Evolutionary conservation across 2,113 vertebrate species (phyloP).

Genomic region (Tyto alba): DNA sequence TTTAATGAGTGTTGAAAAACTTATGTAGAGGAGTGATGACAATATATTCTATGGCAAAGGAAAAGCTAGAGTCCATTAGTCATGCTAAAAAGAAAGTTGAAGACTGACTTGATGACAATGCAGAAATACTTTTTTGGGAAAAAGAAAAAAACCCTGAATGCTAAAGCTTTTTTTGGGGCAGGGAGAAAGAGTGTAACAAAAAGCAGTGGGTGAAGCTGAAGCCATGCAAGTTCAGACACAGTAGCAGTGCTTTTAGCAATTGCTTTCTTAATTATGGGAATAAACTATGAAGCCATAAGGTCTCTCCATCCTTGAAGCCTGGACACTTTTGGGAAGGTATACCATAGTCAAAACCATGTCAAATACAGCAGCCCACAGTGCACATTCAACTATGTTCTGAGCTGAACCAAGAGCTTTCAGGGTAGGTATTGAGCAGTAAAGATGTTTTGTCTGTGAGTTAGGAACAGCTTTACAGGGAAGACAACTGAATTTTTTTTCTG

Average conservation of each 20-base stretch:
- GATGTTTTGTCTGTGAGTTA: not conserved
- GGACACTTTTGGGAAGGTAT: not conserved
- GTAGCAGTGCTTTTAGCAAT: not conserved
- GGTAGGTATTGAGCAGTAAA: not conserved
- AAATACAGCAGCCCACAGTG: accelerated
- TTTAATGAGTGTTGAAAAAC: not conserved
- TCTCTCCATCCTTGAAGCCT: not conserved
- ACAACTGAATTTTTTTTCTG: not conserved
- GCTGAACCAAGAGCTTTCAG: not conserved
- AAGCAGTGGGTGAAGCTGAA: not conserved
- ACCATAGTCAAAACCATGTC: not conserved
- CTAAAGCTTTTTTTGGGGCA: not conserved
- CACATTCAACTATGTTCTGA: not conserved
- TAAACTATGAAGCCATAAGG: not conserved
- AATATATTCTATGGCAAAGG: not conserved
- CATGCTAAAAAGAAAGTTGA: not conserved
- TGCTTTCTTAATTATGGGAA: not conserved
- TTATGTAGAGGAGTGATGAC: not conserved
- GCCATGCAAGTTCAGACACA: not conserved
- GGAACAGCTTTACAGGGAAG: not conserved
- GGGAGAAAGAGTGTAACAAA: not conserved
- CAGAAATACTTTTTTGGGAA: not conserved
- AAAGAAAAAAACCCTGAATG: not conserved
- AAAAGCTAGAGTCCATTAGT: not conserved
- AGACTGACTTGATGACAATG: not conserved